Evolutionary conservation across 2,113 vertebrate species (phyloP).

Genomic region (Gavia stellata): DNA sequence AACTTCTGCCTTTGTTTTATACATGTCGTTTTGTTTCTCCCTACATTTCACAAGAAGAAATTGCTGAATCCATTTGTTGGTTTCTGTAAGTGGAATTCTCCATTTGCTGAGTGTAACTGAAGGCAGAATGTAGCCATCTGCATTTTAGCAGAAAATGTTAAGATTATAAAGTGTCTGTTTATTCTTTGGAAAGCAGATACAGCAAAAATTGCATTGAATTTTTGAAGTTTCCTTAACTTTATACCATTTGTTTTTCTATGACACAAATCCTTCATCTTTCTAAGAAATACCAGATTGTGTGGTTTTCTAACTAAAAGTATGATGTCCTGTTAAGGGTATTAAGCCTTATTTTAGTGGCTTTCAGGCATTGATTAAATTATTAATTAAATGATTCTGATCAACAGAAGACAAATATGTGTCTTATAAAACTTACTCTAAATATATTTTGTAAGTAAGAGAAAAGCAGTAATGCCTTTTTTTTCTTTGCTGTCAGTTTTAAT

Average conservation of each 20-base stretch:
- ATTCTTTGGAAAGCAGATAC: neutral
- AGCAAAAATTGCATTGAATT: neutral
- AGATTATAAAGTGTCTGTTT: neutral
- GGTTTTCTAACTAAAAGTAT: neutral
- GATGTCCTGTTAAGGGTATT: neutral
- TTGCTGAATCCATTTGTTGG: neutral
- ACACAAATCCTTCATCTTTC: neutral
- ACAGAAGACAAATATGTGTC: slow-evolving; percentile 4
- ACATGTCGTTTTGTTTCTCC: neutral
- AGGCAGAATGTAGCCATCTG: neutral
- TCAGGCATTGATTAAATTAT: neutral
- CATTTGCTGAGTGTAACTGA: neutral
- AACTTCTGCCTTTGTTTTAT: neutral
- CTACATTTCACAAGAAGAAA: neutral
- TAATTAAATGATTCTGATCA: slow-evolving; percentile 20
- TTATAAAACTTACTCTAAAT: slow-evolving; percentile 9
- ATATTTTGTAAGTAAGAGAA: neutral
- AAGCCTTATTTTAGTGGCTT: neutral
- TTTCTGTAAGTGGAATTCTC: neutral
- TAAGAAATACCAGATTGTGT: neutral
- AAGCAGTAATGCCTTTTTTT: neutral
- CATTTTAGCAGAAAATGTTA: neutral
- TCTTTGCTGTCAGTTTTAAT: neutral
- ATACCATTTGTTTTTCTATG: neutral
- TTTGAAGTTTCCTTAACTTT: neutral